Conservation (phyloP, 2,113 vertebrate species). For the Platysternon megacephalum region DNA sequence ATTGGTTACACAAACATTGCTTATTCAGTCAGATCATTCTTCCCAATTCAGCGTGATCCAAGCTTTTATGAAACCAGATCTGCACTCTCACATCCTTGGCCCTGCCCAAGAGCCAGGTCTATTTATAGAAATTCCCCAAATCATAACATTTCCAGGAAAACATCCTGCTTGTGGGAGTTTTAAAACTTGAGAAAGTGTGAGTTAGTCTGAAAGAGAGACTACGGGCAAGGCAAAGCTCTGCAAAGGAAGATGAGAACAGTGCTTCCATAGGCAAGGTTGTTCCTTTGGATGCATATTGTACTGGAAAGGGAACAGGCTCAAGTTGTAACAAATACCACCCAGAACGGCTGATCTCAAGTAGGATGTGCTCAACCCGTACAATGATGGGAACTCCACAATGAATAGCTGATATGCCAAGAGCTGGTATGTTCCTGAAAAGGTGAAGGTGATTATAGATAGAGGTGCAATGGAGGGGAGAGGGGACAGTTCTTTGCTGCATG, state of each 20-base stretch:
- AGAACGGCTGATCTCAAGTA: background rate
- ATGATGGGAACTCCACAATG: accelerated
- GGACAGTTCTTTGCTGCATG: background rate
- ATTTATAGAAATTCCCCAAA: background rate
- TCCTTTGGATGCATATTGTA: background rate
- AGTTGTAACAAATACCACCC: background rate
- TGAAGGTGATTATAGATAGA: background rate
- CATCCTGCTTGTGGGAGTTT: background rate
- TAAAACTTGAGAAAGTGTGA: background rate
- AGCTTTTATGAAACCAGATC: background rate
- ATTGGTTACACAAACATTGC: background rate
- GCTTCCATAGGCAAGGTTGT: background rate
- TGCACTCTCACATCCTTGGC: background rate
- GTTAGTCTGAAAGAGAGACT: background rate
- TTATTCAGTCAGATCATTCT: background rate
- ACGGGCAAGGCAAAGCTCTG: background rate
- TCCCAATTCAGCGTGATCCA: background rate
- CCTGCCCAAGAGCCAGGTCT: background rate
- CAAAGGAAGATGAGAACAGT: background rate
- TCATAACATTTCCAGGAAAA: background rate
- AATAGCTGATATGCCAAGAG: background rate
- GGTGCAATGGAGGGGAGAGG: background rate
- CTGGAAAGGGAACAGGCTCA: background rate
- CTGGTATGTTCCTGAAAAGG: background rate
- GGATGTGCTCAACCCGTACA: background rate